Conservation (phyloP, 2,797 vertebrate species). For the Gymnoscopelus braueri region DNA sequence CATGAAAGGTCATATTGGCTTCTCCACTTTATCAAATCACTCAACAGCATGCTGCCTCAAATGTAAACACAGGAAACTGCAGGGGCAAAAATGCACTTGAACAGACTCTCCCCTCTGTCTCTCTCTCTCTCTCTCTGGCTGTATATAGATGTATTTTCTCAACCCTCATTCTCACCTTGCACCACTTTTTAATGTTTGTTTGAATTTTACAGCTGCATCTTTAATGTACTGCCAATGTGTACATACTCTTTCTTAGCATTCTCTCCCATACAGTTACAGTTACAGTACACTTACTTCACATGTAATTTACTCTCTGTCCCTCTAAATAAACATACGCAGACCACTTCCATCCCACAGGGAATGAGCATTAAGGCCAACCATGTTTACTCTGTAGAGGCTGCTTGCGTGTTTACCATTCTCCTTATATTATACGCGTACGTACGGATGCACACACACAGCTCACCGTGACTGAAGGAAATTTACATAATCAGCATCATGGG, state of each 20-base stretch:
- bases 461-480: background rate
- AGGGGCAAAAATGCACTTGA: conserved; percentile 4
- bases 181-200: conserved; percentile 5
- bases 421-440: background rate
- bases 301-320: background rate
- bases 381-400: conserved; percentile 46
- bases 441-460: conserved; percentile 1
- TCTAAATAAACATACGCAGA: conserved; percentile 36
- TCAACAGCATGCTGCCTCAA: conserved; percentile 18
- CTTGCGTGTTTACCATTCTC: conserved; percentile 32
- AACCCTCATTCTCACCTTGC: background rate
- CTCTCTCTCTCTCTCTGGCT: conserved; percentile 1
- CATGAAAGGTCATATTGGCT: conserved; percentile 54
- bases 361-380: conserved; percentile 27
- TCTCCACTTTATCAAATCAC: conserved; percentile 22
- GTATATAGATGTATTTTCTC: background rate
- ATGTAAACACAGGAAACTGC: conserved; percentile 57
- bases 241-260: background rate
- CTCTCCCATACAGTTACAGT: conserved; percentile 20
- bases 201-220: conserved; percentile 1
- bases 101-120: background rate
- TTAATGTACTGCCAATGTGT: background rate
- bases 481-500: conserved; percentile 22
- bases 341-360: conserved; percentile 28
- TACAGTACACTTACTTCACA: conserved; percentile 1